phyloP scores from a whole-genome alignment of 2,888 invertebrate species.

The Plemyria rubiginata region DNA sequence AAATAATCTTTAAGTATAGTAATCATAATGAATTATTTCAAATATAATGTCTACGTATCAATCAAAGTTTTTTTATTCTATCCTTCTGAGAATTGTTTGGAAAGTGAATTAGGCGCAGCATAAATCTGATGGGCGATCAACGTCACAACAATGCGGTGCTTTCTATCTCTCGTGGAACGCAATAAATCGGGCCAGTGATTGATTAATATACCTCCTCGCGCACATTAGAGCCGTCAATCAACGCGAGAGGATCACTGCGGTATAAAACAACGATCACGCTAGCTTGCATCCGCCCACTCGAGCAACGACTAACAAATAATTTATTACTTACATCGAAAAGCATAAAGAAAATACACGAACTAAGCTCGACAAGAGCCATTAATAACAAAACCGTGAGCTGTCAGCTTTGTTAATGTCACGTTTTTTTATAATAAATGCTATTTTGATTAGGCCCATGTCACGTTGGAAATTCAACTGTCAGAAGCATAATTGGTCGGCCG shows the following conservation, averaged over 20 bases:
- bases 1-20: conserved; percentile 81
- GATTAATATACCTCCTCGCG: conserved; percentile 74
- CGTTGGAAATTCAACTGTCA: conserved; percentile 85
- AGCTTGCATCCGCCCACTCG: conserved; percentile 64
- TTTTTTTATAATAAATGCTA: conserved; percentile 83
- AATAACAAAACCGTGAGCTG: conserved; percentile 83
- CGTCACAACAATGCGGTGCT: conserved; percentile 55
- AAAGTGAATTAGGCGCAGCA: conserved; percentile 47
- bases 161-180: conserved; percentile 60
- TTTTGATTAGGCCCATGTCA: conserved; percentile 87
- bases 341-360: conserved; percentile 60
- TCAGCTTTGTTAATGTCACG: conserved; percentile 80
- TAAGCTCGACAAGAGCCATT: conserved; percentile 68
- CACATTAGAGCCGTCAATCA: conserved; percentile 79
- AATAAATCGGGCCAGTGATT: conserved; percentile 71
- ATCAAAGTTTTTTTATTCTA: conserved; percentile 57
- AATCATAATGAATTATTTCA: conserved; percentile 78
- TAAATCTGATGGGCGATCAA: conserved; percentile 65
- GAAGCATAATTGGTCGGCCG: conserved; percentile 83
- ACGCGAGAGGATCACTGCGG: conserved; percentile 56
- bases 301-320: conserved; percentile 68
- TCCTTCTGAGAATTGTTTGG: conserved; percentile 37
- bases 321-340: conserved; percentile 69
- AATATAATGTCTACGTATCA: conserved; percentile 81
- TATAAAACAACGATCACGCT: conserved; percentile 73